Conservation (phyloP, 2,797 vertebrate species). For the Coilia nasus region DNA sequence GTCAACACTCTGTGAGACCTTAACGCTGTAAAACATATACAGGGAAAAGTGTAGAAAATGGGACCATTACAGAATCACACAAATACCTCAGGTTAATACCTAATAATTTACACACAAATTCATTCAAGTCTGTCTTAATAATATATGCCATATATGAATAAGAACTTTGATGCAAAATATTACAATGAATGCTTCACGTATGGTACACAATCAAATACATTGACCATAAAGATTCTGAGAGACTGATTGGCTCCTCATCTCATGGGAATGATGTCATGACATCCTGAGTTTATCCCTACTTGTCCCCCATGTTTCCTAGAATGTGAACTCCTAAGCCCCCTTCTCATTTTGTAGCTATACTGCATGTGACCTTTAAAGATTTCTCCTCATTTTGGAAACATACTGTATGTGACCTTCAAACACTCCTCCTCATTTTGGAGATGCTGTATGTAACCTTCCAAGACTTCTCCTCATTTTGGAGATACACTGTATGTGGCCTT, state of each 20-base stretch:
- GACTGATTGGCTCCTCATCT: background rate
- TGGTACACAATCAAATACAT: background rate
- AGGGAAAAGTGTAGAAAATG: background rate
- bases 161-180: background rate
- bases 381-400: too few relatives aligned
- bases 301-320: background rate
- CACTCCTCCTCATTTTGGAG: too few relatives aligned
- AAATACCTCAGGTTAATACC: background rate
- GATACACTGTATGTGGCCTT: too few relatives aligned
- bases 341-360: background rate
- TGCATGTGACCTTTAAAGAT: too few relatives aligned
- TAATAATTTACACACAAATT: background rate
- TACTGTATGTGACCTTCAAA: too few relatives aligned
- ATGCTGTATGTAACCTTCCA: too few relatives aligned
- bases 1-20: conserved; percentile 74
- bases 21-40: conserved; percentile 64
- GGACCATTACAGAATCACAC: background rate
- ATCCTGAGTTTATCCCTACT: background rate
- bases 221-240: background rate
- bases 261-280: background rate
- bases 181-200: background rate
- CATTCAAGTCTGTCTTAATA: background rate
- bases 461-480: background rate
- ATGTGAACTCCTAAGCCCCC: background rate
- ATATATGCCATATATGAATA: background rate